Evolutionary conservation across 2,113 vertebrate genomes (phyloP), one percentile per base, ranked within the genome.

Genomic region (Todiramphus saurophagus): DNA sequence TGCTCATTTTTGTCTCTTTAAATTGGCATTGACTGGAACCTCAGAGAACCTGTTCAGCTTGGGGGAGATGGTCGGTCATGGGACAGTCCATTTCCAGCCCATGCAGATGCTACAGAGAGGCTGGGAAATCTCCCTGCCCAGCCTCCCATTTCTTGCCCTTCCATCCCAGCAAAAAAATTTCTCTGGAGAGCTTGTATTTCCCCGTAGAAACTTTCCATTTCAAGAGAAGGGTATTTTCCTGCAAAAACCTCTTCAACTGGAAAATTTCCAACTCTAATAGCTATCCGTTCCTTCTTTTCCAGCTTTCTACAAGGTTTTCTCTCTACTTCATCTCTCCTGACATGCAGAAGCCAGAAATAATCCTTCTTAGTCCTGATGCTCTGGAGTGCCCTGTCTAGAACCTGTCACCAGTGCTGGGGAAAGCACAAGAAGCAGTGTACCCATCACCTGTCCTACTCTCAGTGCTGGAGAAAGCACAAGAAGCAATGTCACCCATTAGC

Each of bases 61-160:
- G 64, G 53, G 63, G 63, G 70, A 43, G 50, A 10, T 3, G 3
- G 7, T 56, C 0, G 0, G 23, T 11, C 30, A 24, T 14, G 16
- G 88, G 16, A 30, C 13, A 25, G 10, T 27, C 25, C 28, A 3
- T 28, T 28, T 89, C 33, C 9, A 25, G n/a, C 6, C 5, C 25
- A 6, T 12, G 27, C 1, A 18, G 20, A 16, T 55, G 56, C 17
- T 50, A 21, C 43, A 62, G 33, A 13, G 35, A 60, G 31, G 8
- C 27, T 51, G 53, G 41, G 30, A 33, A 58, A 7, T 44, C 20
- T 53, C 56, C 31, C 31, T 83, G 31, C 11, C 21, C 14, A 9
- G 20, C 6, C 10, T 80, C 16, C 33, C 20, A 35, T 35, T 35
- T 85, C 46, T 33, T 43, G 15, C 7, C 43, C 8, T 31, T 66